Conservation (phyloP, 2,888 invertebrate species). For the Elmis aenea region DNA sequence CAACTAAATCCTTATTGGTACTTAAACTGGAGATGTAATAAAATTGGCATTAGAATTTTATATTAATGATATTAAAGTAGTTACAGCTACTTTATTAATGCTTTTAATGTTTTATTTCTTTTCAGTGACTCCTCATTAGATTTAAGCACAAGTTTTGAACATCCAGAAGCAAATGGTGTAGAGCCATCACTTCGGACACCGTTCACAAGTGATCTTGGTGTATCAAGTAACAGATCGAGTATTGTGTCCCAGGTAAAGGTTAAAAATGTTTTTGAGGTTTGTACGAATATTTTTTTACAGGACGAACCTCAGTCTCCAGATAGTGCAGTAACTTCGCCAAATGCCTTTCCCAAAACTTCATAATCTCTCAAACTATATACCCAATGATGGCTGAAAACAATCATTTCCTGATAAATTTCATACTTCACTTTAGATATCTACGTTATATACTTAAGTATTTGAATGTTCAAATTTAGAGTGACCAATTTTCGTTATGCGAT, state of each 20-base stretch:
- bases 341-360: conserved; percentile 43
- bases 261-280: not conserved
- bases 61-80: no score
- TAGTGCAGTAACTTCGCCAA: conserved; percentile 39
- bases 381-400: conserved; percentile 9
- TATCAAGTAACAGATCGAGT: conserved; percentile 56
- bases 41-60: no score
- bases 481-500: conserved; percentile 13
- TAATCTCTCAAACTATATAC: conserved; percentile 25
- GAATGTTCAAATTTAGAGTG: conserved; percentile 9
- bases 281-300: conserved; percentile 26
- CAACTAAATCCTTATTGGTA: no score
- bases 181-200: conserved; percentile 50
- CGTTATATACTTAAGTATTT: conserved; percentile 10
- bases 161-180: conserved; percentile 41
- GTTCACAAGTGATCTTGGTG: conserved; percentile 58
- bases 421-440: conserved; percentile 5
- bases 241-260: conserved; percentile 50
- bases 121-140: conserved; percentile 56
- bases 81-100: no score
- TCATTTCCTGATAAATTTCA: conserved; percentile 8
- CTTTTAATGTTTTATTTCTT: conserved; percentile 11
- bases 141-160: conserved; percentile 51
- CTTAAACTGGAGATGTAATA: no score
- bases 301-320: conserved; percentile 39